A percentile compares a stretch with the other conserved stretches of the same genome.
phyloP scores from a whole-genome alignment of 2,888 invertebrate genomes.

The Megastigmus dorsalis region DNA sequence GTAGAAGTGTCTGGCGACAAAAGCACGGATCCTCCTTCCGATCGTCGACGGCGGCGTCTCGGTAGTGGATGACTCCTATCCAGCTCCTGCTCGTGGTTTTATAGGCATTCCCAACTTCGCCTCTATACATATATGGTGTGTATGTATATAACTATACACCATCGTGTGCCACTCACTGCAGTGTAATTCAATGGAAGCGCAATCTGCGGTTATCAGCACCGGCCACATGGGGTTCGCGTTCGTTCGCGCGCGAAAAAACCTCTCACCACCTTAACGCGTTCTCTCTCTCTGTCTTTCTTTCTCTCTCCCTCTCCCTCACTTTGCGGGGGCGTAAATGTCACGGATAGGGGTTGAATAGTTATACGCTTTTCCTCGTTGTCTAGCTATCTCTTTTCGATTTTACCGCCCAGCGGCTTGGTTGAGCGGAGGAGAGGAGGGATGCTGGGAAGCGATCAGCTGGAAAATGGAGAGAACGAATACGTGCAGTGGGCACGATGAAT shows the following conservation, averaged over 20 bases:
- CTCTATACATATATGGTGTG: no score
- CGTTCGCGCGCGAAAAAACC: slow-evolving; percentile 60
- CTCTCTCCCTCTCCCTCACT: background rate
- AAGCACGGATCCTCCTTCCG: background rate
- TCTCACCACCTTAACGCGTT: background rate
- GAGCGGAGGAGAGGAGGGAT: background rate
- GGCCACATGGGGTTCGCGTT: slow-evolving; percentile 69
- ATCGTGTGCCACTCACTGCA: background rate
- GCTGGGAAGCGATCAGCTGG: slow-evolving; percentile 9
- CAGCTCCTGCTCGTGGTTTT: slow-evolving; percentile 60
- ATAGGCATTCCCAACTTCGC: slow-evolving; percentile 55
- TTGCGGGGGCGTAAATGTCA: background rate
- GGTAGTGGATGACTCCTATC: slow-evolving; percentile 45
- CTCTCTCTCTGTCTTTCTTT: background rate
- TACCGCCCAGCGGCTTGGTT: background rate
- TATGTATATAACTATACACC: no score
- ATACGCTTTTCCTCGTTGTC: no score
- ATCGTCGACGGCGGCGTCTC: slow-evolving; percentile 44
- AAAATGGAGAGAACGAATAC: slow-evolving; percentile 33
- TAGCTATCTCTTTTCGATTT: slow-evolving; percentile 37
- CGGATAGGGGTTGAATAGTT: background rate
- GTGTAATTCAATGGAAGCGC: slow-evolving; percentile 69
- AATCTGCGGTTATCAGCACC: slow-evolving; percentile 71
- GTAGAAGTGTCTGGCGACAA: slow-evolving; percentile 22
- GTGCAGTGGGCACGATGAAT: background rate